Evolutionary conservation across 2,113 vertebrate genomes (phyloP).

Genomic region (Dasypus novemcinctus): DNA sequence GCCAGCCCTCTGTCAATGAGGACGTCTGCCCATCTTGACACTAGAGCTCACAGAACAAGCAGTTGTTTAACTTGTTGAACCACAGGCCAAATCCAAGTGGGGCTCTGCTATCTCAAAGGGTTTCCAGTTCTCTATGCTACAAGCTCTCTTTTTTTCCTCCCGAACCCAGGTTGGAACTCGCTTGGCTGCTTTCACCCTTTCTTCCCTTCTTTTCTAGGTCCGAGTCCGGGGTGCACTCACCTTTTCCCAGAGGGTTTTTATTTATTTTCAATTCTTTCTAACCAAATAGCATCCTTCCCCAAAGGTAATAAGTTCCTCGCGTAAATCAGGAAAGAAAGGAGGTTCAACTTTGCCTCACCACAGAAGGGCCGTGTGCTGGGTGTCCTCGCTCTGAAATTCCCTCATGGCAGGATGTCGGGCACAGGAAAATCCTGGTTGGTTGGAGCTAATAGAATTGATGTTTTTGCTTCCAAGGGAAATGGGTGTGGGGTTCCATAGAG

Average conservation of each 20-base stretch:
- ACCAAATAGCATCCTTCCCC: conserved; percentile 44
- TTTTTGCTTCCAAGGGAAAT: conserved; percentile 58
- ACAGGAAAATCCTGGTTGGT: conserved; percentile 65
- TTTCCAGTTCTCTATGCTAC: conserved; percentile 39
- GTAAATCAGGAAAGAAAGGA: conserved; percentile 60
- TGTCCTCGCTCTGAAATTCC: conserved; percentile 68
- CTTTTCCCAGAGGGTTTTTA: conserved; percentile 63
- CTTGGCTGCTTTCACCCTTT: neutral
- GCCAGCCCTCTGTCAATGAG: conserved; percentile 71
- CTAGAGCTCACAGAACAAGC: conserved; percentile 61
- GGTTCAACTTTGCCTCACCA: conserved; percentile 55
- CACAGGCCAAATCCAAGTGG: conserved; percentile 65
- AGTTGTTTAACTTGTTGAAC: conserved; percentile 80
- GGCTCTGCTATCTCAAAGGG: conserved; percentile 46
- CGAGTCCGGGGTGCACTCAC: conserved; percentile 59
- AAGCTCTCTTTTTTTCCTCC: neutral
- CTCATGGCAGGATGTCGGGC: conserved; percentile 66
- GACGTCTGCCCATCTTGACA: conserved; percentile 63
- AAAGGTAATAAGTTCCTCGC: conserved; percentile 56
- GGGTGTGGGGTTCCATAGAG: conserved; percentile 52
- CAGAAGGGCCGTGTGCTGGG: conserved; percentile 51
- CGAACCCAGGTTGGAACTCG: neutral
- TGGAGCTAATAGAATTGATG: conserved; percentile 70
- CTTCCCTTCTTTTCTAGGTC: neutral
- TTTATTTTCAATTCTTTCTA: conserved; percentile 64